Base-by-base conservation (phyloP, 2,888 invertebrate species). In the Aspidiotus destructor region DNA sequence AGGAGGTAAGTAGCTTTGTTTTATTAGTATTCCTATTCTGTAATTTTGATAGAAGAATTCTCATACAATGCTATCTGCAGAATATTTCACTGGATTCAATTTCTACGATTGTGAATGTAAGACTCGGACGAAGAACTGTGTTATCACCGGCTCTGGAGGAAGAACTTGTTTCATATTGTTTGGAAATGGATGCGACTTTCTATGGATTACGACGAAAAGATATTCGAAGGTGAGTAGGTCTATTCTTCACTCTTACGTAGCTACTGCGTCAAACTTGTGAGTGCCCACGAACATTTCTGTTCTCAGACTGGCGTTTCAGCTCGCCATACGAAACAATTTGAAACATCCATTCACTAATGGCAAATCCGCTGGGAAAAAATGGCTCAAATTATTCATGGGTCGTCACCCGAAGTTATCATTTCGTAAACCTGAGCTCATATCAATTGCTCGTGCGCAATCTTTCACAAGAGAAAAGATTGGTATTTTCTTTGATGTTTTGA, bases 361-460 rank as follows among this genome's bases (percentile, higher is more conserved):
- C 28, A 42, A 28, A 28, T 41, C 15, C 15, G 69, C 70, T 52
- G 70, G 55, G 2, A 70, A 68, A 52, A 71, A 70, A 28, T 71
- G 72, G 73, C 55, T 72, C n/a, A 55, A 61, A 28, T 41, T 55
- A 40, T 73, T 73, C 52, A 60, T 72, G 52, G 60, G 70, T 40
- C 48, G 71, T 2, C 71, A 73, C 48, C 68, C n/a, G n/a, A n/a
- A 17, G 3, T 40, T 72, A 16, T 68, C 70, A n/a, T 42, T 72
- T 10, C 42, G 71, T 41, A 69, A 68, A 70, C 73, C 72, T 48
- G 60, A 63, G 58, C 62, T 62, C 15, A 70, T 70, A 40, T 71
- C 71, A 28, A 55, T 53, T 54, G 70, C 70, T 55, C 57, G 71
- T 28, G 63, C 70, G 11, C 70, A 70, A 44, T 69, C 70, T 10